Conservation (phyloP, 2,113 vertebrate species). For the Otolemur garnettii region DNA sequence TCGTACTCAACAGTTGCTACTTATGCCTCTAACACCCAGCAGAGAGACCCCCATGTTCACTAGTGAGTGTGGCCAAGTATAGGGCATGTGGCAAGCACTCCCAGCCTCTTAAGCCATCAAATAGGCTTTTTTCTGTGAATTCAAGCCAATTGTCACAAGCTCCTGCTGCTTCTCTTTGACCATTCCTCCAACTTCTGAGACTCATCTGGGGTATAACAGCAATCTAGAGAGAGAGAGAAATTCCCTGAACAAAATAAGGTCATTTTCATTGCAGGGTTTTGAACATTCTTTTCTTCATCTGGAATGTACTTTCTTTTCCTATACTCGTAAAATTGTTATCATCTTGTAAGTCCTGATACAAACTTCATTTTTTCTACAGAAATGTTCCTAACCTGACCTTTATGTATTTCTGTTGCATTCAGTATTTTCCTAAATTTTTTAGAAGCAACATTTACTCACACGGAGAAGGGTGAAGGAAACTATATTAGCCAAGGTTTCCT, state of each 20-base stretch:
- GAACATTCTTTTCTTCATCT: not conserved
- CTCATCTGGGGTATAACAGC: not conserved
- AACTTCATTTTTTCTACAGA: not conserved
- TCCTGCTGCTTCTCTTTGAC: not conserved
- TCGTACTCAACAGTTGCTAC: slow-evolving; percentile 5
- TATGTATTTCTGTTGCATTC: not conserved
- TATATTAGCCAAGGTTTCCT: not conserved
- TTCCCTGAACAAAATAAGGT: not conserved
- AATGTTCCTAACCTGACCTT: not conserved
- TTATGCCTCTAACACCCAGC: not conserved
- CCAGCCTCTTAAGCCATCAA: not conserved
- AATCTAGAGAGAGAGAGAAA: not conserved
- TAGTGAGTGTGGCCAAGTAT: not conserved
- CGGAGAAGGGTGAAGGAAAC: not conserved
- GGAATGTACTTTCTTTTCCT: not conserved
- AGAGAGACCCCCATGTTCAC: not conserved
- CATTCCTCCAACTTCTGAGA: not conserved
- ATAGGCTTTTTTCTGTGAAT: not conserved
- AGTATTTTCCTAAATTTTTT: not conserved
- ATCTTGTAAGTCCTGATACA: not conserved
- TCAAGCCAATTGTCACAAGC: not conserved
- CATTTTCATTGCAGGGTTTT: not conserved
- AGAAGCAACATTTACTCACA: not conserved
- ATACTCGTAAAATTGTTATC: not conserved
- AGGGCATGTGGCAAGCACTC: not conserved